phyloP scores from a whole-genome alignment of 2,888 invertebrate genomes.

The Deladenus siricidicola region DNA sequence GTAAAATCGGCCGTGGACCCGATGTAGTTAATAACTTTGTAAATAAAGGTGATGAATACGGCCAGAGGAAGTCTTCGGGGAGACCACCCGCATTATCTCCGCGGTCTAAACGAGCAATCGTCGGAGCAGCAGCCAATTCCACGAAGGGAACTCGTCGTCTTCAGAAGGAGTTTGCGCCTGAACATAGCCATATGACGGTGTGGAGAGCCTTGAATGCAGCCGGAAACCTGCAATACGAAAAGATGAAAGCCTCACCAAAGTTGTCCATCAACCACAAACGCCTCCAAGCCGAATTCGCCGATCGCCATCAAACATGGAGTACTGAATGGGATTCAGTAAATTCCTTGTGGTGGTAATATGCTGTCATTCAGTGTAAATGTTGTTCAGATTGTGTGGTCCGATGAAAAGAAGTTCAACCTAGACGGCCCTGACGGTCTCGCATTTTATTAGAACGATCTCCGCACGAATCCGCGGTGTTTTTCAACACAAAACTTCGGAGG shows the following conservation, averaged over 20 bases:
- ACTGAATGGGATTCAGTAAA: too few species aligned
- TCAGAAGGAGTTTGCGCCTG: neutral
- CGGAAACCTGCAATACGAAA: too few species aligned
- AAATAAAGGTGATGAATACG: neutral
- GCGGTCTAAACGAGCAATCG: neutral
- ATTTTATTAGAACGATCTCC: constrained; percentile 29
- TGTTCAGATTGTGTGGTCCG: constrained; percentile 33
- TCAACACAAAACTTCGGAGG: constrained; percentile 30
- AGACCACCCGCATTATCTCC: neutral
- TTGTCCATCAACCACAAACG: too few species aligned
- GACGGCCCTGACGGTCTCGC: constrained; percentile 35
- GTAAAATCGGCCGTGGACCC: neutral
- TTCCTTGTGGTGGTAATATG: too few species aligned
- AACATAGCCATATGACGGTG: neutral
- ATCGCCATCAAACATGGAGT: too few species aligned
- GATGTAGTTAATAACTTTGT: neutral
- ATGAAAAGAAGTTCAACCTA: constrained; percentile 38
- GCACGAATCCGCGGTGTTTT: constrained; percentile 24
- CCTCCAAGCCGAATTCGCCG: too few species aligned
- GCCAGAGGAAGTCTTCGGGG: neutral
- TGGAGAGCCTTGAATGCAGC: neutral
- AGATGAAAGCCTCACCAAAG: too few species aligned
- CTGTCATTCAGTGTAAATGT: too few species aligned
- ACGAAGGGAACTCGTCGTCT: neutral
- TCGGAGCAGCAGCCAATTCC: neutral